These are phyloP conservation scores for Epizoanthus fatuus DNA, from an alignment of 92 coral and sea anemone genomes.

Conservation along the genomic window DNA sequence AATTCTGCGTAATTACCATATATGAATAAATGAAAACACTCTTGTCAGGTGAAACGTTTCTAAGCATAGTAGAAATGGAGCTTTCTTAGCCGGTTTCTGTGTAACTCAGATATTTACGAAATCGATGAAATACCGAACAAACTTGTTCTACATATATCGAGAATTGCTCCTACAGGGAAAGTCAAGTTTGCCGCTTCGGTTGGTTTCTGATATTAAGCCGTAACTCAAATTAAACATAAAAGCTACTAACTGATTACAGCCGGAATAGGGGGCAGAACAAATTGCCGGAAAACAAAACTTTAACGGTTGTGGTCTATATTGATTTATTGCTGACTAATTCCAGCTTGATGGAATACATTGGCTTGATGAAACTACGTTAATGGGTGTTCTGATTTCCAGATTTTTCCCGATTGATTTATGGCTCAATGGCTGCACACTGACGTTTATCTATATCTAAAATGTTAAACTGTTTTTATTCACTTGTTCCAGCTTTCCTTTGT, in stretches of 20 bases:
- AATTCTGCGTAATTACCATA: background rate
- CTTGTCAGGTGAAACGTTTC: conserved; percentile 2
- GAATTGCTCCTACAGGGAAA: background rate
- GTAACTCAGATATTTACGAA: conserved; percentile 4
- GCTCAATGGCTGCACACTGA: background rate
- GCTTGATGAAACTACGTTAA: conserved; percentile 2
- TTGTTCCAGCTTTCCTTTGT: background rate
- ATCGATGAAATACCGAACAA: background rate
- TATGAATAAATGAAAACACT: conserved; percentile 29
- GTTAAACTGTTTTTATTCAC: conserved; percentile 14
- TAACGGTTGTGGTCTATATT: conserved; percentile 19
- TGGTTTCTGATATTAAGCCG: conserved; percentile 5
- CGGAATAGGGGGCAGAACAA: conserved; percentile 7
- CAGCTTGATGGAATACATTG: background rate
- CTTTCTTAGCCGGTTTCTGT: background rate
- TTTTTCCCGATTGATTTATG: conserved; percentile 1
- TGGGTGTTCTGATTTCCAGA: background rate
- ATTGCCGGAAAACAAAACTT: conserved; percentile 18
- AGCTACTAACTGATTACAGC: background rate
- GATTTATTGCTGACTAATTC: conserved; percentile 23
- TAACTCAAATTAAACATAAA: background rate
- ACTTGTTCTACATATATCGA: background rate
- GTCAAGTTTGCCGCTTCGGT: background rate
- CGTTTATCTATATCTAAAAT: conserved; percentile 2
- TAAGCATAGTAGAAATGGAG: background rate